Evolutionary conservation across 2,113 vertebrate genomes (phyloP), one percentile per base, ranked within the genome.

Genomic region (Oceanites oceanicus): DNA sequence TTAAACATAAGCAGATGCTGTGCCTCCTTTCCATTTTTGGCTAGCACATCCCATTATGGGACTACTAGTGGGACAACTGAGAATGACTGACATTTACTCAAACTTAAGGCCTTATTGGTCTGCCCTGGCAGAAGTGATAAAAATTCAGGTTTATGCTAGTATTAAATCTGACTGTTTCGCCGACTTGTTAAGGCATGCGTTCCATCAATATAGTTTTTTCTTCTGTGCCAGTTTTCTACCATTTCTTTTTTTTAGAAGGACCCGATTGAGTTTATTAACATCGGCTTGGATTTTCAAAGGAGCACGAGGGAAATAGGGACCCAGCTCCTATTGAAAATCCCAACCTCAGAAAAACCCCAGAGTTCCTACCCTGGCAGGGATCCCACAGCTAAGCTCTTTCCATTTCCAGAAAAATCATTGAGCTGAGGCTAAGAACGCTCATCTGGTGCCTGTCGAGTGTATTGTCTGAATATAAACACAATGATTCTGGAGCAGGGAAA

Each of bases 401-500:
- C 95, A 96, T 97, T 97, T 96, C 90, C 92, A 92, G 94, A 95
- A 96, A 97, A 97, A 98, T 97, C 96, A 97, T 95, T 96, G 96
- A 96, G 96, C 96, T 97, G 92, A 97, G 95, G 86, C 96, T 98
- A 98, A 96, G 97, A 97, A 96, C 85, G 72, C 94, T 97, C 97
- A 88, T 98, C 97, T 98, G 96, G 96, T 97, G 94, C 93, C 97
- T 97, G 95, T 97, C 36, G 56, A 90, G 92, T 85, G 94, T 92
- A 95, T 94, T 97, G 97, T 98, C 93, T 97, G 95, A 96, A 94
- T 90, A 94, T 97, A 98, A 98, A 97, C 97, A 91, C 86, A 50
- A 9, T 63, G 83, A 78, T 96, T 96, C 94, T 94, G 96, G 95
- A 95, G 91, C 94, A 76, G 81, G 68, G 90, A 79, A 66, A 49